Conservation (phyloP, 2,113 vertebrate genomes). For the Talpa occidentalis region DNA sequence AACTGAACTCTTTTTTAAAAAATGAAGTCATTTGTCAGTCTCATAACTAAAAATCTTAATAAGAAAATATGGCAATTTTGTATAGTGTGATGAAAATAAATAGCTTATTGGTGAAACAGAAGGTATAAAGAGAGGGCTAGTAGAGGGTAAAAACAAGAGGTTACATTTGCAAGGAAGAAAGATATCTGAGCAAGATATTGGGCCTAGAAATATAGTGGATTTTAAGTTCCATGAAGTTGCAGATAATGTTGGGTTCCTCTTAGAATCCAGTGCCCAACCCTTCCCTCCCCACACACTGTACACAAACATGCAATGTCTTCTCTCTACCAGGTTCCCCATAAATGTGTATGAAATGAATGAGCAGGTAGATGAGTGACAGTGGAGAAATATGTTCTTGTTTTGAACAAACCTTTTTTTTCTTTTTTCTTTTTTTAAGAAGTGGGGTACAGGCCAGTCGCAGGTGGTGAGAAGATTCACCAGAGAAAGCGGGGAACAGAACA, state of each 20-base stretch:
- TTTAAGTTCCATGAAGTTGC: background rate
- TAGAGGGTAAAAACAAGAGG: background rate
- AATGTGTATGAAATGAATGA: background rate
- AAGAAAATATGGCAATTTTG: conserved; percentile 3
- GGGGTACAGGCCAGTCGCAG: too few species aligned
- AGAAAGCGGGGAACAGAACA: too few species aligned
- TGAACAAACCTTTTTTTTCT: background rate
- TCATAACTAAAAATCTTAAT: background rate
- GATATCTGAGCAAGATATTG: background rate
- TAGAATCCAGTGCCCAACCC: background rate
- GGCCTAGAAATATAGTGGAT: background rate
- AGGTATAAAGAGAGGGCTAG: background rate
- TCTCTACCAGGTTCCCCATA: background rate
- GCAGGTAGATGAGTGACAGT: background rate
- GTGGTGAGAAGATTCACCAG: too few species aligned
- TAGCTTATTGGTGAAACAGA: background rate
- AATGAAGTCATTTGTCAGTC: background rate
- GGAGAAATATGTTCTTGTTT: background rate
- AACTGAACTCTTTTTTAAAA: background rate
- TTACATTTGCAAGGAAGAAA: background rate
- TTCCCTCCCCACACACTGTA: background rate
- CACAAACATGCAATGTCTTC: background rate
- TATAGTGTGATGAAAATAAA: background rate
- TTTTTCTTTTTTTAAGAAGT: too few species aligned
- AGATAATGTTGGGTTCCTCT: background rate